Evolutionary conservation across 2,888 invertebrate species (phyloP).

Genomic region (Mechanitis messenoides): DNA sequence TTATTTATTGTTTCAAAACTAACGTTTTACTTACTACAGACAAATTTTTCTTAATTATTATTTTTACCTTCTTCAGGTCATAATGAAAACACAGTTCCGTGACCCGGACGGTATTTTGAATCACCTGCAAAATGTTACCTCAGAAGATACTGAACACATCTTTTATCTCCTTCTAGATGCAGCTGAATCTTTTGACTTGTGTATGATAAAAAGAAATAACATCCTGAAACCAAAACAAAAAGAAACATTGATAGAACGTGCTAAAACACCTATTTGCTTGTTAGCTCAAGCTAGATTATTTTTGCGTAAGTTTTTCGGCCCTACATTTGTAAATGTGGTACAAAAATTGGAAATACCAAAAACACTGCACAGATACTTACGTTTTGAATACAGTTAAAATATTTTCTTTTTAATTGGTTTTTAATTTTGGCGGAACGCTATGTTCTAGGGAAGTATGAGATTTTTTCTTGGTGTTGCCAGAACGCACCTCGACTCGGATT

Average conservation of each 20-base stretch:
- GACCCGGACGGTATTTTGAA: slow-evolving; percentile 90
- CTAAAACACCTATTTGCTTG: slow-evolving; percentile 81
- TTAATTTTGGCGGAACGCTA: slow-evolving; percentile 35
- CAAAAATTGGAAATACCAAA: slow-evolving; percentile 79
- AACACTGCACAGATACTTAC: slow-evolving; percentile 80
- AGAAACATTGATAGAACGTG: slow-evolving; percentile 78
- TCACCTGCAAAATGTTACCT: slow-evolving; percentile 81
- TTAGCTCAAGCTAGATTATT: slow-evolving; percentile 80
- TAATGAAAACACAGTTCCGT: slow-evolving; percentile 88
- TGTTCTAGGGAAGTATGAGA: slow-evolving; percentile 21
- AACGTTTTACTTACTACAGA: too few relatives aligned
- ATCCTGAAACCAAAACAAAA: slow-evolving; percentile 81
- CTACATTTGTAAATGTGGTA: slow-evolving; percentile 73
- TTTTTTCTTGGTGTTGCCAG: slow-evolving; percentile 16
- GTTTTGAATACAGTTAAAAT: slow-evolving; percentile 79
- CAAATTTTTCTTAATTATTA: not conserved
- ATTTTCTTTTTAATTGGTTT: slow-evolving; percentile 25
- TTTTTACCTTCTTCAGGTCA: slow-evolving; percentile 70
- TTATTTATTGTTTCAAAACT: too few relatives aligned
- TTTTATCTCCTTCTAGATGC: slow-evolving; percentile 83
- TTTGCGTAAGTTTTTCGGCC: slow-evolving; percentile 76
- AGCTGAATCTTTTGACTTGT: slow-evolving; percentile 85
- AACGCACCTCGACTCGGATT: not conserved
- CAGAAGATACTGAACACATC: slow-evolving; percentile 67
- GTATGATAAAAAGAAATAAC: slow-evolving; percentile 85